Base-by-base conservation (phyloP, 2,797 vertebrate genomes). In the Etheostoma nigrum region DNA sequence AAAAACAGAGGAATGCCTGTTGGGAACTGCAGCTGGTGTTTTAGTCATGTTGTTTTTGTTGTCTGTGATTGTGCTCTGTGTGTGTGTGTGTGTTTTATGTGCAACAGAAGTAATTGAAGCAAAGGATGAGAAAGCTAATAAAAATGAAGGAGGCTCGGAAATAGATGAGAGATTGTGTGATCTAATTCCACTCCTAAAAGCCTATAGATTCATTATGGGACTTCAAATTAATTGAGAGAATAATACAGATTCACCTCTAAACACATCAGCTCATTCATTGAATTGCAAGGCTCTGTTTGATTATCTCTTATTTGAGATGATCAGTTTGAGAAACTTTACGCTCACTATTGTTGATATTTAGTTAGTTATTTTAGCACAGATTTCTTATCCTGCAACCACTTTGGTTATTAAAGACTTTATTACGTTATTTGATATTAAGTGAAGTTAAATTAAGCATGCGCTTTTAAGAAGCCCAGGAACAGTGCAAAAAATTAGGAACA, bases 1-100 rank as follows among this genome's bases (percentile, higher is more conserved):
- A 27, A 58, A 77, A 69, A 83, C 63, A 76, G 75, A 78, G 66
- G 67, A 79, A 59, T 42, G 78, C 60, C 65, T 86, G 75, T 85
- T 80, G 68, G 74, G 78, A 85, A 55, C 84, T 79, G 78, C 86
- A 87, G 87, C 84, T 80, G 79, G 36, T 82, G 74, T 85, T 67
- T 75, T 53, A 81, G 49, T 83, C 70, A 44, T 71, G 44, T 67
- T 87, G 84, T 75, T 82, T 73, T 71, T 79, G 77, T 87, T 72
- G 64, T 14, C 12, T 45, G 15, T 79, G 53, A n/a, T 30, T 68
- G 55, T 44, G 27, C 25, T 25, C 25, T 33, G 45, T 13, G 47
- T 79, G 60, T 57, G 21, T n/a, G 60, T 62, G 55, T 16, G 23
- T 25, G 52, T 73, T 42, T 52, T 47, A 48, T 74, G 51, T 64